These are phyloP conservation scores for Chloroclystis v-ata DNA, from an alignment of 2,888 invertebrate genomes.

Conservation along the genomic window DNA sequence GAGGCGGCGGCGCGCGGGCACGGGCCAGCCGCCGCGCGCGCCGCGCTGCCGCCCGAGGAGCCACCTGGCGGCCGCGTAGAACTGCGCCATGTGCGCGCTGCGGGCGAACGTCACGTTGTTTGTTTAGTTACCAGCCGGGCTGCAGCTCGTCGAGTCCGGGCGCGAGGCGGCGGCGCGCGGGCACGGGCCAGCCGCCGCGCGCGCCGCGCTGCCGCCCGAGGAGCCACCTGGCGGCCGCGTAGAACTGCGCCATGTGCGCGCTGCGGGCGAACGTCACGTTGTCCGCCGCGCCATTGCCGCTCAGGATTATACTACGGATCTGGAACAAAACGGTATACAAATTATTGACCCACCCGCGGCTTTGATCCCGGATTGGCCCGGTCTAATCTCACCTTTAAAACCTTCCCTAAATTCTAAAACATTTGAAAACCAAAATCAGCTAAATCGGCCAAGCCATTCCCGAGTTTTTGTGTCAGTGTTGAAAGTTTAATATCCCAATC, in stretches of 20 bases:
- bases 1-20: constrained; percentile 88
- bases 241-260: constrained; percentile 94
- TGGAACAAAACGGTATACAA: too few relatives aligned
- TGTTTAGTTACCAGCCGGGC: constrained; percentile 42
- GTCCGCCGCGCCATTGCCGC: constrained; percentile 85
- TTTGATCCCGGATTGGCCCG: too few relatives aligned
- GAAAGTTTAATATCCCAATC: too few relatives aligned
- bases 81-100: constrained; percentile 92
- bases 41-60: constrained; percentile 92
- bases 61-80: constrained; percentile 93
- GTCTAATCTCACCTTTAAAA: too few relatives aligned
- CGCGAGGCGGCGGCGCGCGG: constrained; percentile 86
- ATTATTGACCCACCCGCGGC: too few relatives aligned
- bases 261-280: constrained; percentile 88
- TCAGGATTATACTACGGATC: constrained; percentile 81
- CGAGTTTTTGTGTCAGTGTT: too few relatives aligned
- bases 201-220: constrained; percentile 85
- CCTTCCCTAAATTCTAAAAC: too few relatives aligned
- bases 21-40: constrained; percentile 94
- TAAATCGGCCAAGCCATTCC: too few relatives aligned
- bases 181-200: constrained; percentile 96
- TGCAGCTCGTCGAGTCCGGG: constrained; percentile 78
- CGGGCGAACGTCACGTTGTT: constrained; percentile 88
- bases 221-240: constrained; percentile 96
- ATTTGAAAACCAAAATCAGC: too few relatives aligned